Base-by-base conservation (phyloP, 2,797 vertebrate genomes). In the Peromyscus attwateri region DNA sequence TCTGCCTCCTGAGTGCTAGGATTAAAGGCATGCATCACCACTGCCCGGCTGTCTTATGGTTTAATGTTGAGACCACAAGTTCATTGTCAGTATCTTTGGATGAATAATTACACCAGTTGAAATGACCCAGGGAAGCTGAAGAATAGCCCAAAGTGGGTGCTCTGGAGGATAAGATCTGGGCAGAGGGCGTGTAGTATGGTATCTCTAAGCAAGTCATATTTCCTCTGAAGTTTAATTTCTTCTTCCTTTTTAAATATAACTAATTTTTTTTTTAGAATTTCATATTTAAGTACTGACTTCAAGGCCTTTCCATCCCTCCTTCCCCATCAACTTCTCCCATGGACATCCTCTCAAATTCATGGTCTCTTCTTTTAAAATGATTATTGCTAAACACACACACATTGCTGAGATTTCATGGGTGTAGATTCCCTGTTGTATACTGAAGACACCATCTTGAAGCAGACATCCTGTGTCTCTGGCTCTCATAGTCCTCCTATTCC, bases 11-110 rank as follows among this genome's bases (percentile, higher is more conserved):
- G 14, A 52, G 14, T 52, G 52, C 14, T 52, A 4, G 52, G 14
- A 52, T 52, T 52, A 52, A 52, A 52, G 52, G 52, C 52, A 16
- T 14, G 52, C 0, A 16, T 3, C 52, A 55, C 52, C 52, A 55
- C 52, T 12, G 0, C 14, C 52, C 14, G 1, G 52, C n/a, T 14
- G n/a, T 46, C 34, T 16, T 37, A 60, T 46, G 12, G 6, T 87
- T 95, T 94, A 92, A 57, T 95, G 81, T 79, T 70, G 76, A 91
- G 31, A 46, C 10, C 27, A 68, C 23, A 43, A 62, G 91, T 73
- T 89, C 77, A 25, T 16, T 55, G 21, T 64, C 0, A 10, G 40
- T 27, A 7, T 37, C 17, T 94, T 84, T 55, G 21, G 37, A 40
- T 52, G 34, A 87, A 23, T 4, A 68, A 79, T 60, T 19, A 6